Evolutionary conservation across 2,888 invertebrate genomes (phyloP).

Genomic region (Neoaliturus tenellus): DNA sequence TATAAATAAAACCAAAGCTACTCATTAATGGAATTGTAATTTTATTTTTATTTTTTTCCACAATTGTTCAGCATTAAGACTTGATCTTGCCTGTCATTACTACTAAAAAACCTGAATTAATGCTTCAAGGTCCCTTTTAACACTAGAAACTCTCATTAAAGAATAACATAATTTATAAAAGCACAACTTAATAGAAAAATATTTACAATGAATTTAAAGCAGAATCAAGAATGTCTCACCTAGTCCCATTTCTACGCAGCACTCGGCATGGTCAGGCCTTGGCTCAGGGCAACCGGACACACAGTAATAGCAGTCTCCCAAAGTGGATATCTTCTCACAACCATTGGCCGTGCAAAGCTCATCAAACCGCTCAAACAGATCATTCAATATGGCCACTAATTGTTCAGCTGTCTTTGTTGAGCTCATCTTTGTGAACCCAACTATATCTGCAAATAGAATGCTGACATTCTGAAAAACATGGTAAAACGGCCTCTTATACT

Average conservation of each 20-base stretch:
- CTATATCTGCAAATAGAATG: slow-evolving; percentile 98
- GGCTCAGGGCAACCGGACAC: slow-evolving; percentile 97
- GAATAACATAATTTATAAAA: too few relatives aligned
- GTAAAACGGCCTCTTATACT: not conserved
- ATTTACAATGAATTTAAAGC: too few relatives aligned
- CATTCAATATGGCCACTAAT: slow-evolving; percentile 95
- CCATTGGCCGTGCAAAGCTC: slow-evolving; percentile 91
- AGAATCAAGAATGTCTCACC: too few relatives aligned
- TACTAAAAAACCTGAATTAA: too few relatives aligned
- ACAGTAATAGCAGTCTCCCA: slow-evolving; percentile 96
- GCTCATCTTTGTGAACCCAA: slow-evolving; percentile 98
- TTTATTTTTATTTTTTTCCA: too few relatives aligned
- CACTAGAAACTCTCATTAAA: too few relatives aligned
- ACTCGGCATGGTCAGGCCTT: slow-evolving; percentile 92
- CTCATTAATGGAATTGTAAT: too few relatives aligned
- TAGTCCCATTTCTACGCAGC: slow-evolving; percentile 98
- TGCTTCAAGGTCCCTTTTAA: too few relatives aligned
- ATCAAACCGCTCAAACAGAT: slow-evolving; percentile 97
- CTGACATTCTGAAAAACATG: slow-evolving; percentile 82
- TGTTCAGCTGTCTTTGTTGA: slow-evolving; percentile 98
- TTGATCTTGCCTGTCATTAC: too few relatives aligned
- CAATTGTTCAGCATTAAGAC: too few relatives aligned
- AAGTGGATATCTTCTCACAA: slow-evolving; percentile 97
- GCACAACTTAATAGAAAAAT: too few relatives aligned
- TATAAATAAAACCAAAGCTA: too few relatives aligned